Percentiles rank a stretch among this genome's conserved stretches.
Evolutionary conservation across 2,888 invertebrate genomes (phyloP).

Genomic region (Polydrusus tereticollis): DNA sequence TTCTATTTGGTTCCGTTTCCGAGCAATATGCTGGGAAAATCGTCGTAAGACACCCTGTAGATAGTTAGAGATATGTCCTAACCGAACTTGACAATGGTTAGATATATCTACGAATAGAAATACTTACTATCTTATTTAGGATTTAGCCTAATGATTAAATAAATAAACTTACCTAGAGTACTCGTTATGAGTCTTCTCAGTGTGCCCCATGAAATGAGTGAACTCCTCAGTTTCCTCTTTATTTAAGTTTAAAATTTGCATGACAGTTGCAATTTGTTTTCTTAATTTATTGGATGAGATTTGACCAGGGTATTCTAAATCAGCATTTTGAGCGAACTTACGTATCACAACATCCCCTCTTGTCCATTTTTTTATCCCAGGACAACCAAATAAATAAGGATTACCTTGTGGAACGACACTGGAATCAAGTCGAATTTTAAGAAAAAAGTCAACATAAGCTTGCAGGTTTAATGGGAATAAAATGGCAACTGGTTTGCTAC

Average conservation of each 20-base stretch:
- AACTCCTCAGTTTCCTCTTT: slow-evolving; percentile 46
- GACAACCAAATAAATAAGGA: slow-evolving; percentile 52
- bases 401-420: slow-evolving; percentile 50
- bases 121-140: too few relatives aligned
- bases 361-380: slow-evolving; percentile 51
- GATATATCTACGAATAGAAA: neutral
- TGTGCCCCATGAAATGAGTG: slow-evolving; percentile 50
- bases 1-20: too few relatives aligned
- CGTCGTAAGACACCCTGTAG: too few relatives aligned
- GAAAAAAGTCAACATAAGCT: slow-evolving; percentile 33
- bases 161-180: slow-evolving; percentile 36
- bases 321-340: slow-evolving; percentile 51
- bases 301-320: slow-evolving; percentile 48
- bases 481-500: slow-evolving; percentile 11
- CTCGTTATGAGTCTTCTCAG: slow-evolving; percentile 50
- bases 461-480: slow-evolving; percentile 42
- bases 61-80: neutral
- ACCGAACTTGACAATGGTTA: too few relatives aligned
- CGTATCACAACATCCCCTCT: slow-evolving; percentile 50
- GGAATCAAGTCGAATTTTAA: slow-evolving; percentile 40
- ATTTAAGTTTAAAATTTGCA: slow-evolving; percentile 50
- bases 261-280: slow-evolving; percentile 54
- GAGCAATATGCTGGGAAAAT: neutral
- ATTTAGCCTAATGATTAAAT: neutral
- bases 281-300: slow-evolving; percentile 51